Conservation (phyloP, 1,140 invertebrate species). For the Pseudomyrmex flavicornis region DNA sequence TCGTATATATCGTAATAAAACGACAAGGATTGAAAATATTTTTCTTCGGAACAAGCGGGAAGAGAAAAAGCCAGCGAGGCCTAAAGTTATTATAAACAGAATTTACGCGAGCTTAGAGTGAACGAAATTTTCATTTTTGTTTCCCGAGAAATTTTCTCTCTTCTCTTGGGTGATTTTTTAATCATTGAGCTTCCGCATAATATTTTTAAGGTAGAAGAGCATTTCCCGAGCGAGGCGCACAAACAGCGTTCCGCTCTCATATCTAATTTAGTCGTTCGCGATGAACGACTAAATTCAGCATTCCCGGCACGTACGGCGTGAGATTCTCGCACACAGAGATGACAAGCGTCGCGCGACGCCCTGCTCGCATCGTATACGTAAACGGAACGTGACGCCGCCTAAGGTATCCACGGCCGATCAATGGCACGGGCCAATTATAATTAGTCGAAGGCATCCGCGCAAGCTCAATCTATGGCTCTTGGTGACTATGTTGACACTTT, state of each 20-base stretch:
- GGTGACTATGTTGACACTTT: constrained; percentile 38
- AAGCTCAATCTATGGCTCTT: background rate
- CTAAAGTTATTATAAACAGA: background rate
- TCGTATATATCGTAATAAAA: no score
- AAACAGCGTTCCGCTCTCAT: constrained; percentile 31
- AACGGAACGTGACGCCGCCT: constrained; percentile 45
- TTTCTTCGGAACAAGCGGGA: no score
- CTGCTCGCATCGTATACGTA: constrained; percentile 23
- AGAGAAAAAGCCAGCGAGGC: background rate
- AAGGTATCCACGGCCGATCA: constrained; percentile 53
- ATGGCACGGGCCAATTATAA: constrained; percentile 58
- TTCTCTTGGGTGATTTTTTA: constrained; percentile 31
- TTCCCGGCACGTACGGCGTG: constrained; percentile 50
- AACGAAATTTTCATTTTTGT: constrained; percentile 22
- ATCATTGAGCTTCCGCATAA: constrained; percentile 7
- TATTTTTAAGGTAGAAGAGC: constrained; percentile 19
- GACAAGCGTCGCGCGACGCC: constrained; percentile 30
- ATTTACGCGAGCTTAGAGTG: constrained; percentile 7
- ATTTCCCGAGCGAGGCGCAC: background rate
- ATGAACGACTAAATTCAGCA: no score
- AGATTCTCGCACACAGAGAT: constrained; percentile 46
- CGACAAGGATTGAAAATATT: no score
- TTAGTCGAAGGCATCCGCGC: constrained; percentile 42
- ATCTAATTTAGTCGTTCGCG: constrained; percentile 53
- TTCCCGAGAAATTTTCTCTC: background rate